Conservation (phyloP, 2,113 vertebrate genomes). For the Semicossyphus pulcher region DNA sequence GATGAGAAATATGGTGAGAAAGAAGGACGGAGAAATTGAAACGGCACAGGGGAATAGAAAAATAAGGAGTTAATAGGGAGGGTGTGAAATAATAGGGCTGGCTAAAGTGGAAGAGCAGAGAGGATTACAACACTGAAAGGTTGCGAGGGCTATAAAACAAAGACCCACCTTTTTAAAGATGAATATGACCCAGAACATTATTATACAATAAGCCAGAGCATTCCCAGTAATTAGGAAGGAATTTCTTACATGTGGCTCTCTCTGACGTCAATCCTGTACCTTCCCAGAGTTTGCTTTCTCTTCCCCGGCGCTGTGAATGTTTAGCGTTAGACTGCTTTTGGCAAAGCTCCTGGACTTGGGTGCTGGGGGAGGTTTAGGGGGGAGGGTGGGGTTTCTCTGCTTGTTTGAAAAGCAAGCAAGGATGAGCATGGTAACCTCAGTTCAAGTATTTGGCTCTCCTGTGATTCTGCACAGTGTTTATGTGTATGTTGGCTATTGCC, state of each 20-base stretch:
- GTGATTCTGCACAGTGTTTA: constrained; percentile 28
- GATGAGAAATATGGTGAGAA: neutral
- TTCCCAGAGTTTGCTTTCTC: constrained; percentile 79
- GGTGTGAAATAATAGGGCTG: constrained; percentile 4
- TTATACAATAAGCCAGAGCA: constrained; percentile 79
- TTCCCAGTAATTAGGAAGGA: constrained; percentile 83
- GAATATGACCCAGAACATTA: constrained; percentile 58
- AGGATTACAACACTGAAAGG: constrained; percentile 1
- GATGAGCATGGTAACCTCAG: constrained; percentile 60
- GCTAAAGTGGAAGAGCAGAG: constrained; percentile 1
- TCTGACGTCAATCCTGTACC: constrained; percentile 86
- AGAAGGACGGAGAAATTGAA: neutral
- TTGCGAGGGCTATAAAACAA: constrained; percentile 49
- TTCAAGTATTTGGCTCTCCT: constrained; percentile 53
- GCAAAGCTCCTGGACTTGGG: constrained; percentile 72
- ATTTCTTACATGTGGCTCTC: constrained; percentile 84
- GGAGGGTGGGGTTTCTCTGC: constrained; percentile 68
- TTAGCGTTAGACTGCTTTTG: constrained; percentile 78
- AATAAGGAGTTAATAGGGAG: constrained; percentile 1
- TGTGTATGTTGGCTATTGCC: constrained; percentile 14
- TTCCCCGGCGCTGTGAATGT: constrained; percentile 68
- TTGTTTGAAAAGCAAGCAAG: constrained; percentile 67
- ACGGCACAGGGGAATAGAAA: neutral
- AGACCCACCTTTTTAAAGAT: constrained; percentile 55
- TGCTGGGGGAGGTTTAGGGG: constrained; percentile 63